phyloP scores from a whole-genome alignment of 2,797 vertebrate genomes.

The Propithecus perrieri region DNA sequence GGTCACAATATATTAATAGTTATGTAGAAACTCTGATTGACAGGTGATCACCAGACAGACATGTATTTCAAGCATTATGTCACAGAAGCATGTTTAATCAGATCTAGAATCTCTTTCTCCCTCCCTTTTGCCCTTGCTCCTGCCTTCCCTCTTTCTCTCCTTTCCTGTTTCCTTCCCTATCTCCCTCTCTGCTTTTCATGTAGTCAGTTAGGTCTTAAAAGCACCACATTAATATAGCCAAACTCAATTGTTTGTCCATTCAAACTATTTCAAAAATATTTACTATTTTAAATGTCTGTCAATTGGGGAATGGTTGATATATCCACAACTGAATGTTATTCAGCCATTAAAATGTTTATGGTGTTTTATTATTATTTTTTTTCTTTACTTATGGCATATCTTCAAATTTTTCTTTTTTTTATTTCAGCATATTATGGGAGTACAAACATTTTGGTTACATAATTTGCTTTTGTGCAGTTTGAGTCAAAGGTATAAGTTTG shows the following conservation, averaged over 20 bases:
- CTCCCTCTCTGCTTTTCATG: neutral
- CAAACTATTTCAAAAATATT: neutral
- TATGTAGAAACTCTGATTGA: neutral
- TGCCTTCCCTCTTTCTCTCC: neutral
- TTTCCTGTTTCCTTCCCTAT: neutral
- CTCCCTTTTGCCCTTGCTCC: neutral
- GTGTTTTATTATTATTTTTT: neutral
- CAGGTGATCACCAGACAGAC: neutral
- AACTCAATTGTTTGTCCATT: neutral
- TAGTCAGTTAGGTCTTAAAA: neutral
- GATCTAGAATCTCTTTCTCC: neutral
- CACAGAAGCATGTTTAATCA: neutral
- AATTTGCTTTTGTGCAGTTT: no score
- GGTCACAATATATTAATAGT: neutral
- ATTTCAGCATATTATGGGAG: no score
- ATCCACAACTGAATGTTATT: neutral
- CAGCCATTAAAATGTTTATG: conserved; percentile 2
- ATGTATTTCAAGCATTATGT: neutral
- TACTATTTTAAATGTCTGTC: neutral
- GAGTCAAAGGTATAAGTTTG: no score
- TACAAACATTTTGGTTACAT: no score
- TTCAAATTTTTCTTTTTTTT: no score
- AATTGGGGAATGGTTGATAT: neutral
- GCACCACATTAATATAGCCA: neutral
- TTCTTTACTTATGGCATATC: no score